Evolutionary conservation across 2,888 invertebrate genomes (phyloP), one percentile per base, ranked within the genome.

Genomic region (Eupithecia pulchellata): DNA sequence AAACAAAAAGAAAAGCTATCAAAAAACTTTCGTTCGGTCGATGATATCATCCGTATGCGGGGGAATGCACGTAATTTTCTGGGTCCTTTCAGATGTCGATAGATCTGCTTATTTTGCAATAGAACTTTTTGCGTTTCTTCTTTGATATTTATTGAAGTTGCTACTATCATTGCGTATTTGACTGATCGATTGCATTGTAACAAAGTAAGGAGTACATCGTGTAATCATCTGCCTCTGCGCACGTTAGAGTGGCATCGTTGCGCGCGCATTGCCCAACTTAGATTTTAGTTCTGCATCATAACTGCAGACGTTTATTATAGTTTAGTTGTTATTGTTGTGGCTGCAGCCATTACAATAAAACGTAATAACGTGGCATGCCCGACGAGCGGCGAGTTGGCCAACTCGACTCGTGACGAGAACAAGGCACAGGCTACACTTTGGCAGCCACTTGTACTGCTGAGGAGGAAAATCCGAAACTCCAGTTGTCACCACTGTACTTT

Each of bases 301-400:
- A 20, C 57, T 29, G 27, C 27, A 57, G 57, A 29, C 57, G 27
- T 29, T 57, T 29, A 17, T 57, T 29, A 52, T 25, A 52, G 57
- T 57, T 57, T 2, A 27, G 55, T 55, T 55, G 55, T 47, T 52
- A 52, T 25, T 29, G 57, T 57, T 27, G 57, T 57, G 57, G 57
- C 55, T 17, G 55, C 55, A 27, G 25, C 27, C 29, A 29, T 52
- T 25, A 52, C 52, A 17, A 29, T 29, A 29, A 52, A 72, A 58
- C 65, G 57, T 65, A 69, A 62, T 66, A 69, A 65, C 69, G 62
- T 69, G 73, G 69, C 72, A 69, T 73, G 70, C 66, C 62, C 42
- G 42, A 57, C 36, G 65, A 39, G 47, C 25, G 29, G 68, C 73
- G 73, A 72, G 66, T 71, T 69, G 64, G 34, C 34, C 62, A 62